Evolutionary conservation across 2,797 vertebrate species (phyloP), one percentile per base, ranked within the genome.

Genomic region (Oophaga sylvatica): DNA sequence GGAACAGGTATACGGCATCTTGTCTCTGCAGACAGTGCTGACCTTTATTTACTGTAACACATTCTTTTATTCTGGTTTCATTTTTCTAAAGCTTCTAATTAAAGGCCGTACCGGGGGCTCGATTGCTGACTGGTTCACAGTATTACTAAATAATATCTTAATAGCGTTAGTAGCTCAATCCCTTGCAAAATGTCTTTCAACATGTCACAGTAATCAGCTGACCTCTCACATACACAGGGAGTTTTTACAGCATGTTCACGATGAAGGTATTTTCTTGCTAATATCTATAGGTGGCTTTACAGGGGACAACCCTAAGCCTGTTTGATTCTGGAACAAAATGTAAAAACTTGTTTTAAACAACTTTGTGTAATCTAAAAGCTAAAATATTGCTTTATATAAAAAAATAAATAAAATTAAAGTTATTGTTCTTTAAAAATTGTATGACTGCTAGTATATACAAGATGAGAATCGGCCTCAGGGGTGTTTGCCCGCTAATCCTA

Each of bases 81-180:
- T 26, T 53, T 77, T 26, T 15, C 45, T 77, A 77, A 26, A 77
- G 67, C 67, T 31, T 75, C 17, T 75, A 48, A 48, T 75, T 75
- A 75, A 75, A 22, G 75, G 53, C 75, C 15, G 22, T 26, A 13
- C 75, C 12, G 22, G 75, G 48, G 53, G 45, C 73, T 76, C 41
- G 5, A 76, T 1, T 48, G 73, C 73, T 76, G 73, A 77, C 75
- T 77, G 12, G 56, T 79, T 29, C 16, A 79, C 29, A 59, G 59
- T 60, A 41, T 22, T 45, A 80, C 63, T 68, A 82, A 53, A 26
- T 70, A 82, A 68, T 70, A 82, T 56, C 26, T 82, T 70, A 82
- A 82, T 82, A 82, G 63, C 63, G 41, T 82, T 82, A 82, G 65
- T 82, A 10, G 19, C n/a, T 70, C 45, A 82, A 82, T 82, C 81